A percentile compares a stretch with the other conserved stretches of the same genome.
Evolutionary conservation across 1,140 invertebrate species (phyloP).

Genomic region (Drosophila ananassae): DNA sequence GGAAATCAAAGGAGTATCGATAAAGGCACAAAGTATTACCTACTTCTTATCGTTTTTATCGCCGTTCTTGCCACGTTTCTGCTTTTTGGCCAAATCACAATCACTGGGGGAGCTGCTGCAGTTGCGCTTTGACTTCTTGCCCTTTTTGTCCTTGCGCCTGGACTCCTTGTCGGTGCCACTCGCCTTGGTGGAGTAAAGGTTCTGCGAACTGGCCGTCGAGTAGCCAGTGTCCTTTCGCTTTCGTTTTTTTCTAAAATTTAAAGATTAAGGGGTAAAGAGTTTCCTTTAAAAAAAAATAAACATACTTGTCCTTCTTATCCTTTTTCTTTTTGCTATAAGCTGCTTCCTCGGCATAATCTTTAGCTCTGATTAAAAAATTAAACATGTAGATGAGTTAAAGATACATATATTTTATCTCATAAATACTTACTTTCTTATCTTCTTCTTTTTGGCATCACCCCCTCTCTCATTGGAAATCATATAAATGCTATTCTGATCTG

Average conservation of each 20-base stretch:
- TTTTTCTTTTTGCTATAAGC: conserved; percentile 71
- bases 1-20: conserved; percentile 1
- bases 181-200: conserved; percentile 79
- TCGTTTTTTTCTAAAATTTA: conserved; percentile 71
- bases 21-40: conserved; percentile 12
- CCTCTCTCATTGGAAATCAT: conserved; percentile 86
- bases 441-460: conserved; percentile 75
- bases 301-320: conserved; percentile 72
- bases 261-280: background rate
- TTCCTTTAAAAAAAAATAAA: background rate
- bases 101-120: conserved; percentile 72
- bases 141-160: conserved; percentile 76
- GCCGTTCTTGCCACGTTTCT: conserved; percentile 69
- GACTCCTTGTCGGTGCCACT: conserved; percentile 61
- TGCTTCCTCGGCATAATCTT: conserved; percentile 77
- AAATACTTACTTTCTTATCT: conserved; percentile 69
- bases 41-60: conserved; percentile 79
- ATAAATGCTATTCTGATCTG: conserved; percentile 85
- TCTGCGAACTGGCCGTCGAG: conserved; percentile 87
- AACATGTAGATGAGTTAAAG: background rate
- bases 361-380: conserved; percentile 48
- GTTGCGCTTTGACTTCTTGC: conserved; percentile 73
- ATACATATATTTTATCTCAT: background rate
- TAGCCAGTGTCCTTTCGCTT: conserved; percentile 87
- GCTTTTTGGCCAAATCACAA: conserved; percentile 66